Conservation (phyloP, 2,888 invertebrate genomes). For the Geotrupes spiniger region DNA sequence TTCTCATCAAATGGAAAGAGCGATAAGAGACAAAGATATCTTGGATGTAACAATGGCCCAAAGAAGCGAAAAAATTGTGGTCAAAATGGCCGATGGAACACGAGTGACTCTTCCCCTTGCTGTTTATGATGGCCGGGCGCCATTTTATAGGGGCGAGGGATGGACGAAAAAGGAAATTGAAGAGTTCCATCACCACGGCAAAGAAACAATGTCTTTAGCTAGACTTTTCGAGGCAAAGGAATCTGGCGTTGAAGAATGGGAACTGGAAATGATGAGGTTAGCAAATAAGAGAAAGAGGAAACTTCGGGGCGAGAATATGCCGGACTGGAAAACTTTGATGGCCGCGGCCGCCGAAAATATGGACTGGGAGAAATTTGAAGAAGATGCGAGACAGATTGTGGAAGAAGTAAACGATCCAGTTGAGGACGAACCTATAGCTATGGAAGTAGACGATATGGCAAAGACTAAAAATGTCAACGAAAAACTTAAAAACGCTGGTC, state of each 20-base stretch:
- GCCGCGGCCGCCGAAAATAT: conserved; percentile 39
- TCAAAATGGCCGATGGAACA: conserved; percentile 67
- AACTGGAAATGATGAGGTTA: conserved; percentile 45
- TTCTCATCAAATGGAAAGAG: conserved; percentile 69
- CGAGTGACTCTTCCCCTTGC: conserved; percentile 64
- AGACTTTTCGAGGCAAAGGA: conserved; percentile 57
- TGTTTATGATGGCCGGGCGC: conserved; percentile 41
- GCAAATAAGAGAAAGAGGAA: conserved; percentile 43
- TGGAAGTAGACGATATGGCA: conserved; percentile 54
- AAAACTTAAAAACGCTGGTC: conserved; percentile 56
- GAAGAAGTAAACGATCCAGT: conserved; percentile 42
- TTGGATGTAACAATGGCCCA: conserved; percentile 73
- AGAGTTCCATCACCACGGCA: conserved; percentile 46
- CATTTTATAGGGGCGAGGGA: conserved; percentile 72
- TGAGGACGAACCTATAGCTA: conserved; percentile 52
- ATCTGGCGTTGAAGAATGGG: conserved; percentile 45
- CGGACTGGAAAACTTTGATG: conserved; percentile 46
- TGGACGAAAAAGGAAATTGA: conserved; percentile 60
- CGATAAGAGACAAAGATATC: conserved; percentile 74
- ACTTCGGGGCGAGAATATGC: conserved; percentile 40
- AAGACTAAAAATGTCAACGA: conserved; percentile 61
- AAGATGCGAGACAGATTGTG: conserved; percentile 45
- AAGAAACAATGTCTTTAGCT: conserved; percentile 54
- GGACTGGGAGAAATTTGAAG: conserved; percentile 47
- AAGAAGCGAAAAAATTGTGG: conserved; percentile 68